Conservation (phyloP, 2,888 invertebrate species). For the Clunio marinus region DNA sequence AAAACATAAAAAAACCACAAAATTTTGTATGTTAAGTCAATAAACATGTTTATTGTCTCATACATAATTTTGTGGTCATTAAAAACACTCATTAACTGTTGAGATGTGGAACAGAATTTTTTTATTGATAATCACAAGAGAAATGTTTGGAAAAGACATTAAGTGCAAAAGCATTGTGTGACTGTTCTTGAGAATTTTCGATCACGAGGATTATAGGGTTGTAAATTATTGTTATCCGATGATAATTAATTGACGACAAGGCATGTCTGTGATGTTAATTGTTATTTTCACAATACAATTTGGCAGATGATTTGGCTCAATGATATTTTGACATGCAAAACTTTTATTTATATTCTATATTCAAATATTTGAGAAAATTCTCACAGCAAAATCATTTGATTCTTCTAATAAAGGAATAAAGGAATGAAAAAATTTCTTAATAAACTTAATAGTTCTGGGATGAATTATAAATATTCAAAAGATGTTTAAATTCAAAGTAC, state of each 20-base stretch:
- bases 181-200: not conserved
- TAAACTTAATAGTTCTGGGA: not conserved
- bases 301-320: no score
- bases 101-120: constrained; percentile 4
- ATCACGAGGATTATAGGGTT: not conserved
- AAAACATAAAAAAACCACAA: not conserved
- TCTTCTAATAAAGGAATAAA: not conserved
- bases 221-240: not conserved
- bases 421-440: not conserved
- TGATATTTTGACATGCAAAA: no score
- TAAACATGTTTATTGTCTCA: not conserved
- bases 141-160: constrained; percentile 16
- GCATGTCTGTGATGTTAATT: no score
- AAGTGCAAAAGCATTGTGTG: constrained; percentile 22
- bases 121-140: constrained; percentile 1
- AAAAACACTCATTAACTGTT: constrained; percentile 22
- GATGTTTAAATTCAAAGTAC: not conserved
- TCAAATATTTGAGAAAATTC: no score
- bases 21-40: not conserved
- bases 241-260: constrained; percentile 10
- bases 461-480: constrained; percentile 19
- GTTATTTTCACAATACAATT: no score
- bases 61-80: not conserved
- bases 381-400: not conserved
- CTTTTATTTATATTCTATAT: no score